Evolutionary conservation across 2,888 invertebrate species (phyloP).

Genomic region (Synanthedon formicaeformis): DNA sequence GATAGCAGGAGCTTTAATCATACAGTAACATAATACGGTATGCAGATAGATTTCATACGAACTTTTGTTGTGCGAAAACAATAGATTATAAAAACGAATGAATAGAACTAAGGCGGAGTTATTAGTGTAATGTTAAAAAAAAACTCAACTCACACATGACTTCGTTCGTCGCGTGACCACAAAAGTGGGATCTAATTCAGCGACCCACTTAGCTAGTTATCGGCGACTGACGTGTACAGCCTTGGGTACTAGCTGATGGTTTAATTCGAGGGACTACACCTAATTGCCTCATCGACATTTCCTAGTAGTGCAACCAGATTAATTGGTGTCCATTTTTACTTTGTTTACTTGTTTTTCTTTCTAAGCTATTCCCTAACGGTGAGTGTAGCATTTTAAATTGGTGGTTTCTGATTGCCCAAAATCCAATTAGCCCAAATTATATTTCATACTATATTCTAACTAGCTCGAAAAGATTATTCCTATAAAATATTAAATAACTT

Average conservation of each 20-base stretch:
- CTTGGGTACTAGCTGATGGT: conserved; percentile 38
- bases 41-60: too few relatives aligned
- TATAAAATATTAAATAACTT: too few relatives aligned
- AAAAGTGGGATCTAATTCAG: conserved; percentile 36
- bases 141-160: background rate
- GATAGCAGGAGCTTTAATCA: too few relatives aligned
- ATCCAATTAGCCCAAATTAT: too few relatives aligned
- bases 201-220: conserved; percentile 54
- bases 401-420: too few relatives aligned
- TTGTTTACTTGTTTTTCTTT: background rate
- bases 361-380: background rate
- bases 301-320: background rate
- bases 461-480: too few relatives aligned
- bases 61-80: too few relatives aligned
- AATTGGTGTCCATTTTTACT: background rate
- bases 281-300: background rate
- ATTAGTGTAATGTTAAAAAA: background rate
- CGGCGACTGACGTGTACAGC: conserved; percentile 11
- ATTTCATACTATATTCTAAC: too few relatives aligned
- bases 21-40: too few relatives aligned
- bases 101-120: too few relatives aligned
- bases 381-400: too few relatives aligned
- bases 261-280: conserved; percentile 29
- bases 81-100: too few relatives aligned
- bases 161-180: conserved; percentile 45